Base-by-base conservation (phyloP, 2,113 vertebrate genomes). In the Lutjanus erythropterus region DNA sequence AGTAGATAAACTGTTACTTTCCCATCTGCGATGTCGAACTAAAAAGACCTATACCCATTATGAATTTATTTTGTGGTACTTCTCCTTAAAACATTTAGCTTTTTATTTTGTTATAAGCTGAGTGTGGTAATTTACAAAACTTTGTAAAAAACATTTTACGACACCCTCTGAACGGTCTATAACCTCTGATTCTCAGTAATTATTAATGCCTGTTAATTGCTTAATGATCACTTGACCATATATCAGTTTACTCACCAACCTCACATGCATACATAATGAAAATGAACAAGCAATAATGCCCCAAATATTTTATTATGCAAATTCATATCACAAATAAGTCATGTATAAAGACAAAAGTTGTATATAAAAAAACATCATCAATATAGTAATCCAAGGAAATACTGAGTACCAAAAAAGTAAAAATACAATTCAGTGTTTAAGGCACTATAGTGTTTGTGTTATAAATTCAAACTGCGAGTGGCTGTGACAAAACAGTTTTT, bases 301-400 rank as follows among this genome's bases (percentile, higher is more conserved):
- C 23, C 47, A 78, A 27, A 11, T 37, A 46, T 74, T 80, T 50
- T 62, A 69, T 53, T 71, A 31, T 41, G 67, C 8, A 70, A 62
- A 75, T 59, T 18, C 46, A 50, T 29, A n/a, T 19, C 42, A 21
- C 7, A 47, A 31, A 46, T 29, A 78, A 71, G 21, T 71, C 8
- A 33, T 37, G 27, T 19, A 58, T 37, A 21, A 70, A 78, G 25
- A 5, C 27, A 84, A 25, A 52, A 19, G 46, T 27, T 23, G 15
- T 55, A 12, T 47, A 19, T 53, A 29, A 61, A 74, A 69, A 37
- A 6, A 18, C 11, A 16, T 25, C 6, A 72, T 35, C 31, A 69
- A 21, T 55, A 64, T 12, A n/a, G 23, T 55, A n/a, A 67, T 59
- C 35, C 37, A 60, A 66, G 1, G 18, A 81, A 58, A 53, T 61